phyloP scores from a whole-genome alignment of 2,888 invertebrate species.

The Adelognathus sp. region DNA sequence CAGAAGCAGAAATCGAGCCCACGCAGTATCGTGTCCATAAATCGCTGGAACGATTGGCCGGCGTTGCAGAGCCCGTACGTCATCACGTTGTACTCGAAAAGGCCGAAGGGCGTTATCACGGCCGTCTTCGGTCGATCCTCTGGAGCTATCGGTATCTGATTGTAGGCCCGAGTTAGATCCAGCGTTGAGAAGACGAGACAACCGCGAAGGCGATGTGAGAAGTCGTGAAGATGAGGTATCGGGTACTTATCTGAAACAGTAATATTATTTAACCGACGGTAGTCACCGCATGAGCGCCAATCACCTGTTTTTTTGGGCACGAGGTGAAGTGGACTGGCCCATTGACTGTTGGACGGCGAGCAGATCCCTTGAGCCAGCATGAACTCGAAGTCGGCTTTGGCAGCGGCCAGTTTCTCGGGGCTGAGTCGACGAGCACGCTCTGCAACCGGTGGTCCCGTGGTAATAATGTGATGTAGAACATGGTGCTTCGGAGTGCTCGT shows the following conservation, averaged over 20 bases:
- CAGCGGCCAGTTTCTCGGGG: conserved; percentile 70
- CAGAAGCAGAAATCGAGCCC: conserved; percentile 64
- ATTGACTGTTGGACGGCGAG: conserved; percentile 76
- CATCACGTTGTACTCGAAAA: conserved; percentile 72
- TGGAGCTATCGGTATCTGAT: conserved; percentile 66
- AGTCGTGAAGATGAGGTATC: conserved; percentile 68
- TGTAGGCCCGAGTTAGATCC: conserved; percentile 63
- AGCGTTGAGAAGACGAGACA: conserved; percentile 61
- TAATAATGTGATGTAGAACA: neutral
- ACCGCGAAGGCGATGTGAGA: conserved; percentile 53
- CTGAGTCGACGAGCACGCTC: conserved; percentile 72
- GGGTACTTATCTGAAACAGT: conserved; percentile 71
- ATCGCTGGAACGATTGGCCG: conserved; percentile 73
- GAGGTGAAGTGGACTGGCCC: conserved; percentile 76
- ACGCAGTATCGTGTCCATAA: conserved; percentile 66
- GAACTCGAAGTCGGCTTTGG: conserved; percentile 70
- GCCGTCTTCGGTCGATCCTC: conserved; percentile 70
- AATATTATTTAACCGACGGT: conserved; percentile 64
- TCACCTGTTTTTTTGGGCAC: conserved; percentile 65
- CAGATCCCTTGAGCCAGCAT: conserved; percentile 77
- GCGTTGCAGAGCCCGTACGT: conserved; percentile 74
- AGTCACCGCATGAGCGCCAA: conserved; percentile 69
- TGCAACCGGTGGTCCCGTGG: neutral
- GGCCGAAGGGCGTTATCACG: conserved; percentile 70
- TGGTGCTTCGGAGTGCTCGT: neutral